phyloP scores from a whole-genome alignment of 2,888 invertebrate genomes.

The Synergus gifuensis region DNA sequence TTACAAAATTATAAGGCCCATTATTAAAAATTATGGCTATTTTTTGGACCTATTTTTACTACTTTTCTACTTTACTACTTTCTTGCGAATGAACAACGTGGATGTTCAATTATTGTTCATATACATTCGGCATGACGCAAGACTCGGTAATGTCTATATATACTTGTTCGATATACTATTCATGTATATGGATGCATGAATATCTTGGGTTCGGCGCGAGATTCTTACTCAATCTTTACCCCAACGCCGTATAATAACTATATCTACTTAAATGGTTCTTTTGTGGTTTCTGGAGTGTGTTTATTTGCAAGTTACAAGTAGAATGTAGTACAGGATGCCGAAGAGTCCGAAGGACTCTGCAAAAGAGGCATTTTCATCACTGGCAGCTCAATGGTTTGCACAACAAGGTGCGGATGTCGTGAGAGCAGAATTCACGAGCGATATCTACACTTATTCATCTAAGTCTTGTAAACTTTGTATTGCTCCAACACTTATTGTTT shows the following conservation, averaged over 20 bases:
- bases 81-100: no score
- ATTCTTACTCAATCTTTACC: constrained; percentile 23
- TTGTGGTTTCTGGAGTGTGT: constrained; percentile 10
- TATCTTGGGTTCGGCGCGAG: constrained; percentile 7
- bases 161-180: neutral
- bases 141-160: neutral
- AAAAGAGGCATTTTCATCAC: constrained; percentile 37
- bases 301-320: constrained; percentile 16
- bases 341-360: neutral
- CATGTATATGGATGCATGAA: neutral
- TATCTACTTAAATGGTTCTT: neutral
- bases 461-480: constrained; percentile 6
- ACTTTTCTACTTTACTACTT: no score
- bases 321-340: constrained; percentile 1
- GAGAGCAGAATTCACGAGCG: constrained; percentile 30
- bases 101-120: no score
- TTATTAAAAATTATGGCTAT: no score
- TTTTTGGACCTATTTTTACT: no score
- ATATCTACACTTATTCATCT: constrained; percentile 30
- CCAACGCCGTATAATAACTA: constrained; percentile 25
- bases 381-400: constrained; percentile 26
- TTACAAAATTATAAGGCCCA: no score
- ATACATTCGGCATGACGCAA: neutral
- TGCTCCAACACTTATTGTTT: constrained; percentile 1
- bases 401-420: constrained; percentile 32